Percentiles rank a stretch among this genome's conserved stretches.
These are phyloP conservation scores for Phataginus tetradactyla DNA, from an alignment of 2,797 vertebrate genomes.

Conservation along the genomic window DNA sequence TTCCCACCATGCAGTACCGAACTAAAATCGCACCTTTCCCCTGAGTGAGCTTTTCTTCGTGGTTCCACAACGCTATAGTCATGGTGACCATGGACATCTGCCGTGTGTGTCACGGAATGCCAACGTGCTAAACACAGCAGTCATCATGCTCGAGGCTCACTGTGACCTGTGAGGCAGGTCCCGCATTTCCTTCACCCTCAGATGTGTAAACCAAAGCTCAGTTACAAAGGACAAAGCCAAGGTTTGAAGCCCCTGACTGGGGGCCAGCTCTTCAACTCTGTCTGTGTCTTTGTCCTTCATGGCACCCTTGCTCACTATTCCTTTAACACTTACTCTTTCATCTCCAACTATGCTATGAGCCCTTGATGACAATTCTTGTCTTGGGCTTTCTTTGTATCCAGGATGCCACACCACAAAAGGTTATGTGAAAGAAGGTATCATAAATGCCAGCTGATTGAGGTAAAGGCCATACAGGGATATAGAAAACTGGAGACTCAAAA, in stretches of 20 bases:
- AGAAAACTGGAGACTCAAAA: neutral
- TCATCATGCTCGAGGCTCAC: neutral
- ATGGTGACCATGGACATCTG: fast-evolving
- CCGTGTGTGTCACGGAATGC: neutral
- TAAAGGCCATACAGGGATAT: neutral
- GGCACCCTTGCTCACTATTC: neutral
- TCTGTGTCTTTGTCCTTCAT: fast-evolving
- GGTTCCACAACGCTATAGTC: neutral
- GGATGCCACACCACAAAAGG: neutral
- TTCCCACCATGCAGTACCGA: neutral
- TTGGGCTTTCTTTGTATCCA: neutral
- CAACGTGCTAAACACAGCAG: too few species aligned
- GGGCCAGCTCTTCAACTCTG: neutral
- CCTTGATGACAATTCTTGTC: neutral
- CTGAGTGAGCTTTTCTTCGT: fast-evolving
- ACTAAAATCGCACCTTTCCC: neutral
- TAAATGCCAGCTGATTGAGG: neutral
- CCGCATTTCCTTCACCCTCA: neutral
- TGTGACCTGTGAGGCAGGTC: neutral
- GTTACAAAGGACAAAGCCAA: neutral
- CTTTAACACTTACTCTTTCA: neutral
- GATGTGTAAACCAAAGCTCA: neutral
- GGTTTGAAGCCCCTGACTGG: neutral
- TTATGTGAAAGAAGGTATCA: neutral
- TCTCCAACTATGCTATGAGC: neutral